Conservation (phyloP, 2,113 vertebrate genomes). For the Malurus elegans region DNA sequence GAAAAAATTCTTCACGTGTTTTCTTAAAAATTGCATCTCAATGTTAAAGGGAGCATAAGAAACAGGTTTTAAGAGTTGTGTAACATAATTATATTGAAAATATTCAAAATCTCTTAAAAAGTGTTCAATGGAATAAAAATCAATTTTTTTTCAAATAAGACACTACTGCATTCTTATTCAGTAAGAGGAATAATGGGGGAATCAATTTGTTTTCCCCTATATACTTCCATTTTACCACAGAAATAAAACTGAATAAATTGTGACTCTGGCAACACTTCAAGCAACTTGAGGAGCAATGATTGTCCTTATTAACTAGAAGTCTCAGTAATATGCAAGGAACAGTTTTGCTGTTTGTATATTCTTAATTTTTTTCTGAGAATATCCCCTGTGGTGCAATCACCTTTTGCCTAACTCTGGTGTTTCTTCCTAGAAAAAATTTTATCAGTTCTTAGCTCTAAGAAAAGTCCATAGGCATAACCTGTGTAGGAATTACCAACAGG, state of each 20-base stretch:
- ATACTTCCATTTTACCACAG: background rate
- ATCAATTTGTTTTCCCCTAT: rapidly evolving
- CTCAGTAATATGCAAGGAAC: background rate
- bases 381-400: background rate
- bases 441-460: background rate
- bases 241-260: background rate
- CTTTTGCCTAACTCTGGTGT: background rate
- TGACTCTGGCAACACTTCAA: background rate
- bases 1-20: background rate
- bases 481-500: background rate
- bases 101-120: background rate
- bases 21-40: background rate
- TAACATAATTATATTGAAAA: background rate
- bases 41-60: background rate
- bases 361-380: background rate
- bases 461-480: background rate
- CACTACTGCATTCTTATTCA: background rate
- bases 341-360: background rate
- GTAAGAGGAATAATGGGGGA: no score
- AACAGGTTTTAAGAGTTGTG: background rate
- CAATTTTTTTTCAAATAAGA: background rate
- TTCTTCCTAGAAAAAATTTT: background rate
- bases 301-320: background rate
- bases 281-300: rapidly evolving
- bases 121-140: background rate